phyloP scores from a whole-genome alignment of 2,113 vertebrate genomes.

The Fregetta grallaria region DNA sequence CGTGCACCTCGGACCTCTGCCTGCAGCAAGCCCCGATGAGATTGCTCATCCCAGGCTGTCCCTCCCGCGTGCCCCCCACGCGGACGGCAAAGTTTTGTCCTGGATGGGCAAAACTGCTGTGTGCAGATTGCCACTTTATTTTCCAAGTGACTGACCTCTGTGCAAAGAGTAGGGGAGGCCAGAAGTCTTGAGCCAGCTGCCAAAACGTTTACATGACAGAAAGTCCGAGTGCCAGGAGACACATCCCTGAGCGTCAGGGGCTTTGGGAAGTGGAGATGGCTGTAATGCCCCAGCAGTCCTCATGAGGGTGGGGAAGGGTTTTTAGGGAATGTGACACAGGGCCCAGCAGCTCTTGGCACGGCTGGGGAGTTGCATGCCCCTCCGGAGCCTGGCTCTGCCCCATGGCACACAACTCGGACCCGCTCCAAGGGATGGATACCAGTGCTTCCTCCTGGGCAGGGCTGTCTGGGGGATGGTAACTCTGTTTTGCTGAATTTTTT shows the following conservation, averaged over 20 bases:
- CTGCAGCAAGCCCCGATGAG: not conserved
- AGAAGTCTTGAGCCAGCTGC: not conserved
- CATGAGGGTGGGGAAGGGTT: not conserved
- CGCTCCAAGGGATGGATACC: not conserved
- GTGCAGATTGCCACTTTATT: not conserved
- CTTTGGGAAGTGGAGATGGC: not conserved
- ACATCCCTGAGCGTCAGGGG: not conserved
- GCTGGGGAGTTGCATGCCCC: no score
- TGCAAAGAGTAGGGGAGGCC: not conserved
- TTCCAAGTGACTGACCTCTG: not conserved
- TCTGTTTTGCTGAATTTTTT: not conserved
- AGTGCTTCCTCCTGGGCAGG: not conserved
- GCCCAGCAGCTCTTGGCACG: not conserved
- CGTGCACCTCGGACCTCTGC: rapidly evolving
- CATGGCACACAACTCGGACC: rapidly evolving
- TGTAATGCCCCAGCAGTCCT: not conserved
- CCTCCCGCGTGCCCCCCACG: rapidly evolving
- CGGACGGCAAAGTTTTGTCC: not conserved
- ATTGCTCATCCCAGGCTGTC: not conserved
- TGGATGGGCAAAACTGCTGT: not conserved
- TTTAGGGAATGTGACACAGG: not conserved
- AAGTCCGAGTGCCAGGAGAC: not conserved
- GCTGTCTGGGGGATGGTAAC: not conserved
- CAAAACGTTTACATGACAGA: not conserved
- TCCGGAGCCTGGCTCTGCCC: rapidly evolving